Evolutionary conservation across 1,140 invertebrate species (phyloP).

Genomic region (Drepana arcuata): DNA sequence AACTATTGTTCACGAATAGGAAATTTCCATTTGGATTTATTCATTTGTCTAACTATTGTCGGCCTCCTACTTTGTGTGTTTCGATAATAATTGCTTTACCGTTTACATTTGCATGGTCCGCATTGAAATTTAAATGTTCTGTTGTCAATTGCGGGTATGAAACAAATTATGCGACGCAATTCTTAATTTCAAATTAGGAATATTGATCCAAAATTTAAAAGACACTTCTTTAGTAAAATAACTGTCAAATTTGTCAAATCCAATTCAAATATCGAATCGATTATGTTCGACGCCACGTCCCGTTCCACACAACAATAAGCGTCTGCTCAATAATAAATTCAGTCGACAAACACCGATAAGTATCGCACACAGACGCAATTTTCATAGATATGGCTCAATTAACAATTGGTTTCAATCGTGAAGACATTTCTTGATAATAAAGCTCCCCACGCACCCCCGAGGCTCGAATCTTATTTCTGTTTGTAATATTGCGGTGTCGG

Average conservation of each 20-base stretch:
- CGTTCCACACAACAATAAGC: constrained; percentile 32
- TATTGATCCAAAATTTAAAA: no score
- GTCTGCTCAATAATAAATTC: constrained; percentile 54
- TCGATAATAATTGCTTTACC: constrained; percentile 23
- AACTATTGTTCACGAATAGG: constrained; percentile 69
- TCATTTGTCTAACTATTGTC: constrained; percentile 71
- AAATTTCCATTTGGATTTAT: constrained; percentile 71
- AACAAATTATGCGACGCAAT: no score
- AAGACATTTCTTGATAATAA: constrained; percentile 66
- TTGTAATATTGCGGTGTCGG: constrained; percentile 70
- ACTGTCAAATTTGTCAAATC: no score
- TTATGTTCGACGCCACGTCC: no score
- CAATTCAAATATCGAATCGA: no score
- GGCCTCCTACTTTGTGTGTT: constrained; percentile 40
- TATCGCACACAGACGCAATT: constrained; percentile 59
- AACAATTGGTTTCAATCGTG: constrained; percentile 69
- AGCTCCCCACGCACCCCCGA: constrained; percentile 28
- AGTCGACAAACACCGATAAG: constrained; percentile 61
- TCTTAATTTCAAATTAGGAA: no score
- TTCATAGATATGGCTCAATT: constrained; percentile 71
- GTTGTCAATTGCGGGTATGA: no score
- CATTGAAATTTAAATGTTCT: no score
- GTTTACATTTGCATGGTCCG: constrained; percentile 12
- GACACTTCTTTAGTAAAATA: no score
- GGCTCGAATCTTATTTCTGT: constrained; percentile 63